Percentiles rank a stretch among this genome's conserved stretches.
phyloP scores from a whole-genome alignment of 2,888 invertebrate species.

The Heteromurus nitidus region DNA sequence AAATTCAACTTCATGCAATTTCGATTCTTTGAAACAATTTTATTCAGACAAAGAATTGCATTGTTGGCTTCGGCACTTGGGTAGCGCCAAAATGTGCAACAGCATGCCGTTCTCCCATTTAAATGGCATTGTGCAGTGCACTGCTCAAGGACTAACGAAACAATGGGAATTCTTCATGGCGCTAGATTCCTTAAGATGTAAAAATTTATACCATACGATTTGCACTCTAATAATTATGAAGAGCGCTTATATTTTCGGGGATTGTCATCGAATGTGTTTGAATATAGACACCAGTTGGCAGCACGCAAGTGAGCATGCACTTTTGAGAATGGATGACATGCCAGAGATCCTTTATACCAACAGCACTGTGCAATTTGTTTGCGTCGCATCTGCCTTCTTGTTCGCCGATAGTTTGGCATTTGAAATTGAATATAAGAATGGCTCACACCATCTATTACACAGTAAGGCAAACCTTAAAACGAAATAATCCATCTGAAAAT shows the following conservation, averaged over 20 bases:
- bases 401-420: conserved; percentile 53
- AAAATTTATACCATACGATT: not conserved
- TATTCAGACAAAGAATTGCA: not conserved
- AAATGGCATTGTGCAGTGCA: conserved; percentile 42
- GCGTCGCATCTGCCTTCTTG: conserved; percentile 26
- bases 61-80: not conserved
- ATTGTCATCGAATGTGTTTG: no score
- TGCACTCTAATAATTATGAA: not conserved
- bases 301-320: conserved; percentile 1
- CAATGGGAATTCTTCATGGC: conserved; percentile 40
- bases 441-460: not conserved
- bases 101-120: conserved; percentile 47
- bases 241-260: not conserved
- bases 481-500: no score
- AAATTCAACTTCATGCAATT: conserved; percentile 37
- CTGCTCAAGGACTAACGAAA: conserved; percentile 4
- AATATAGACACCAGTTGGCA: conserved; percentile 43
- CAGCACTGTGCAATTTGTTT: conserved; percentile 26
- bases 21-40: conserved; percentile 52
- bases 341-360: conserved; percentile 40
- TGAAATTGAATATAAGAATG: conserved; percentile 45
- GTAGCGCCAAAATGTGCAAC: not conserved
- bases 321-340: conserved; percentile 51
- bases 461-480: not conserved
- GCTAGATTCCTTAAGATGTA: conserved; percentile 36